These are phyloP conservation scores for Chionodraco myersi DNA, from an alignment of 2,113 vertebrate species.

Conservation along the genomic window DNA sequence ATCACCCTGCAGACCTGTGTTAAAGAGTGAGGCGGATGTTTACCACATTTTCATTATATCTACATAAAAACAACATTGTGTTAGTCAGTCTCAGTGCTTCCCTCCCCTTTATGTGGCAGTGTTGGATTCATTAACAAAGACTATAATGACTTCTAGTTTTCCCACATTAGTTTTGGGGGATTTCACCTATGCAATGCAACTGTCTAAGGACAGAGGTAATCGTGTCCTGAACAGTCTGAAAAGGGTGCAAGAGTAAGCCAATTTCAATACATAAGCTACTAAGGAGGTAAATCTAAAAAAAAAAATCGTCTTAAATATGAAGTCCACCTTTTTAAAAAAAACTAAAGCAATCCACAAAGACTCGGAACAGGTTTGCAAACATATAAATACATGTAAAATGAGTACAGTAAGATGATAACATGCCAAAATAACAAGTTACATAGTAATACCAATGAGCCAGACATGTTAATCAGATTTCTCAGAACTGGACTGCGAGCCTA, in stretches of 20 bases:
- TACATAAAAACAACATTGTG: background rate
- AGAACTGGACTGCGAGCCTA: conserved; percentile 30
- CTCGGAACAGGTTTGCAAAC: too few species aligned
- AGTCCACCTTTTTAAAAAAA: too few species aligned
- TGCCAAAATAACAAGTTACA: background rate
- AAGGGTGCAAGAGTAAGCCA: background rate
- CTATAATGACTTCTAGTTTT: too few species aligned
- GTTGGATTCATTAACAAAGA: too few species aligned
- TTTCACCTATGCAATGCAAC: too few species aligned
- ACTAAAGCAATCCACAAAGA: too few species aligned
- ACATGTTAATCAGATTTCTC: background rate
- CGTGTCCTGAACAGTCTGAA: too few species aligned
- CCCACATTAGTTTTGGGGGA: too few species aligned
- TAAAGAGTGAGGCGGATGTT: background rate
- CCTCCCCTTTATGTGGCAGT: background rate
- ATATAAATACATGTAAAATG: background rate
- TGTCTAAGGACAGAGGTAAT: too few species aligned
- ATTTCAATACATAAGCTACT: background rate
- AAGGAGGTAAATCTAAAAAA: background rate
- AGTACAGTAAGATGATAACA: background rate
- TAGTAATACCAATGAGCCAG: background rate
- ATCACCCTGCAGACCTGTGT: conserved; percentile 77
- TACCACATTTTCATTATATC: background rate
- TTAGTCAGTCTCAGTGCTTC: background rate
- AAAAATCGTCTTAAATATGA: too few species aligned